phyloP scores from a whole-genome alignment of 2,797 vertebrate species.

The Threskiornis aethiopicus region DNA sequence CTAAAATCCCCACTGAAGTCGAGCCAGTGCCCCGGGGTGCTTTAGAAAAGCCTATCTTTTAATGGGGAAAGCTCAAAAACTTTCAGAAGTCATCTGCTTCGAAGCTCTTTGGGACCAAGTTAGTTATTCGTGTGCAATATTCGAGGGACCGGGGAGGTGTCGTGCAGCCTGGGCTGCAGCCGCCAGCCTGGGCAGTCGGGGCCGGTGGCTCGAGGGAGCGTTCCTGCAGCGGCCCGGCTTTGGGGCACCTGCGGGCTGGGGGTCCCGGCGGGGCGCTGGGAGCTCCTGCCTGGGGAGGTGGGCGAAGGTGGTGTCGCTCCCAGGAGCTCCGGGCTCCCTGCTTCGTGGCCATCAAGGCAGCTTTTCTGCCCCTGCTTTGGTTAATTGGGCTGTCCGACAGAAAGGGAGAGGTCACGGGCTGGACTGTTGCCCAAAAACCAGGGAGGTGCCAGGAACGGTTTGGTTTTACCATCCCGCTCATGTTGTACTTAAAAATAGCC shows the following conservation, averaged over 20 bases:
- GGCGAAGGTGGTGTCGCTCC: no score
- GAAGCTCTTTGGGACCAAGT: neutral
- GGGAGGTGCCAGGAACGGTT: neutral
- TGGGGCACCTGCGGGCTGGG: neutral
- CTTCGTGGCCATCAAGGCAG: no score
- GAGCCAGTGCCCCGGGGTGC: neutral
- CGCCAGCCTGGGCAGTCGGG: rapidly evolving
- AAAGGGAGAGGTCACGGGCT: neutral
- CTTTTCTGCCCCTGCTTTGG: neutral
- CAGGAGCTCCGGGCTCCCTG: neutral
- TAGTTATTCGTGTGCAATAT: neutral
- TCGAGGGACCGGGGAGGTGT: neutral
- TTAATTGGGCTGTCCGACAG: neutral
- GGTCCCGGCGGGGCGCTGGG: rapidly evolving
- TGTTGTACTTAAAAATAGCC: neutral
- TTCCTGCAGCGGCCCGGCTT: neutral
- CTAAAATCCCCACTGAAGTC: neutral
- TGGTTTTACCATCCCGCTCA: neutral
- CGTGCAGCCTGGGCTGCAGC: neutral
- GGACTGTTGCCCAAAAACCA: neutral
- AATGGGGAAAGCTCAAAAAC: neutral
- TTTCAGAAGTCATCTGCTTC: neutral
- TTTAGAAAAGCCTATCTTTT: neutral
- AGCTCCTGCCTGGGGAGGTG: neutral
- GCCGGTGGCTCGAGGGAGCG: rapidly evolving